Conservation (phyloP, 2,113 vertebrate species). For the Plestiodon gilberti region DNA sequence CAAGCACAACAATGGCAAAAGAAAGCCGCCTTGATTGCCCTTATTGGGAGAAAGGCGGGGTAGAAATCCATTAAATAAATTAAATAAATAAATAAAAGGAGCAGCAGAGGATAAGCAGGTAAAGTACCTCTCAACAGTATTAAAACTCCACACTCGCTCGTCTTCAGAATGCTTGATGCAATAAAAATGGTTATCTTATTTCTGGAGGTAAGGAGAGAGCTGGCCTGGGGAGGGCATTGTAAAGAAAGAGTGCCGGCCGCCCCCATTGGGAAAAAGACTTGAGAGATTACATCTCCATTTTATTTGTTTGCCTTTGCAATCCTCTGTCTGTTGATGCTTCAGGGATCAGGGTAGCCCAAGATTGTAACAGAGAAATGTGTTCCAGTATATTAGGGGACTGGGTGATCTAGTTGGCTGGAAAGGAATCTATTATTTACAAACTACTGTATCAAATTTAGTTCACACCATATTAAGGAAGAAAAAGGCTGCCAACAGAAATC, state of each 20-base stretch:
- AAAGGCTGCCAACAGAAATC: conserved; percentile 55
- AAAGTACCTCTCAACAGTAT: no score
- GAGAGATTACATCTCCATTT: neutral
- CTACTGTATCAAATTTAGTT: conserved; percentile 65
- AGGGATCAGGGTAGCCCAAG: conserved; percentile 39
- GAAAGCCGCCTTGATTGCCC: neutral
- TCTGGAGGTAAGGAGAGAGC: neutral
- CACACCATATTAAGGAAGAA: conserved; percentile 50
- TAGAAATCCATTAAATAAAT: no score
- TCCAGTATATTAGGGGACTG: conserved; percentile 46
- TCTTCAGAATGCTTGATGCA: neutral
- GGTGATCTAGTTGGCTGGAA: conserved; percentile 9
- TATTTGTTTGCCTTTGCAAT: neutral
- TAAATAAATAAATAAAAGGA: neutral
- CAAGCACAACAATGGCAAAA: neutral
- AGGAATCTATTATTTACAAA: conserved; percentile 70
- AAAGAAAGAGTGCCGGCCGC: neutral
- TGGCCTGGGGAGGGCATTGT: neutral
- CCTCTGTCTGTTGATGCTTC: conserved; percentile 45
- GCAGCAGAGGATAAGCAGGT: no score
- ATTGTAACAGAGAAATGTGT: conserved; percentile 39
- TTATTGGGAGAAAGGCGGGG: no score
- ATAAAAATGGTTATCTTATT: neutral
- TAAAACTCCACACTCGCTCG: neutral
- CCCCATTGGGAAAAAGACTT: neutral